Evolutionary conservation across 2,888 invertebrate species (phyloP).

Genomic region (Caradrina kadenii): DNA sequence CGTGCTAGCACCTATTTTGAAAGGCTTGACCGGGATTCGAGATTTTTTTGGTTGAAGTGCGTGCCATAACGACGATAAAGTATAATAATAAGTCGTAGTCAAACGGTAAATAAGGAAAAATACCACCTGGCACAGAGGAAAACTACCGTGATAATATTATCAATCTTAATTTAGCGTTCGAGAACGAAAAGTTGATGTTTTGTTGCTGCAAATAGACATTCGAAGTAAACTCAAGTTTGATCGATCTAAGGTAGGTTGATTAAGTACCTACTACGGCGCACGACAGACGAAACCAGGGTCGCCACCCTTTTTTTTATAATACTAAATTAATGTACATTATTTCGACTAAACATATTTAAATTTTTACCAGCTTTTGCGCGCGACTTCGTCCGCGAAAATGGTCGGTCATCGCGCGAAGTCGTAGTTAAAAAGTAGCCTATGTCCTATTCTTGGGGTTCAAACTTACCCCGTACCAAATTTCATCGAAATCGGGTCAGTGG

Average conservation of each 20-base stretch:
- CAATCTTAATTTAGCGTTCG: conserved; percentile 6
- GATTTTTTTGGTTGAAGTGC: not conserved
- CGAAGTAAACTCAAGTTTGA: conserved; percentile 17
- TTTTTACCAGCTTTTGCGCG: too few species aligned
- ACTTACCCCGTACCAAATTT: too few species aligned
- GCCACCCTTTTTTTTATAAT: too few species aligned
- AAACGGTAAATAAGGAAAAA: conserved; percentile 32
- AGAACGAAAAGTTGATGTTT: conserved; percentile 18
- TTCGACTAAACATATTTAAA: too few species aligned
- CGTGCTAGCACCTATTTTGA: not conserved
- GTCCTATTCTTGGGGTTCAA: too few species aligned
- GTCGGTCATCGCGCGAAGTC: too few species aligned
- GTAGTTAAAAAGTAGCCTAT: too few species aligned
- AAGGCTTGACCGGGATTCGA: not conserved
- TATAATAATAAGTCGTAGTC: conserved; percentile 3
- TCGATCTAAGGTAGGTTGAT: conserved; percentile 2
- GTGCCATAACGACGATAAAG: not conserved
- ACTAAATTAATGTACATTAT: too few species aligned
- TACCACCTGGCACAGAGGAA: conserved; percentile 27
- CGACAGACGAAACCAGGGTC: not conserved
- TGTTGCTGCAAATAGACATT: conserved; percentile 22
- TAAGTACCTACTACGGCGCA: conserved; percentile 1
- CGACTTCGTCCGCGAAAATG: too few species aligned
- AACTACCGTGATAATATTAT: conserved; percentile 17
- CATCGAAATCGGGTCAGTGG: too few species aligned